These are phyloP conservation scores for Herpetotheres cachinnans DNA, from an alignment of 2,113 vertebrate species.

Conservation along the genomic window DNA sequence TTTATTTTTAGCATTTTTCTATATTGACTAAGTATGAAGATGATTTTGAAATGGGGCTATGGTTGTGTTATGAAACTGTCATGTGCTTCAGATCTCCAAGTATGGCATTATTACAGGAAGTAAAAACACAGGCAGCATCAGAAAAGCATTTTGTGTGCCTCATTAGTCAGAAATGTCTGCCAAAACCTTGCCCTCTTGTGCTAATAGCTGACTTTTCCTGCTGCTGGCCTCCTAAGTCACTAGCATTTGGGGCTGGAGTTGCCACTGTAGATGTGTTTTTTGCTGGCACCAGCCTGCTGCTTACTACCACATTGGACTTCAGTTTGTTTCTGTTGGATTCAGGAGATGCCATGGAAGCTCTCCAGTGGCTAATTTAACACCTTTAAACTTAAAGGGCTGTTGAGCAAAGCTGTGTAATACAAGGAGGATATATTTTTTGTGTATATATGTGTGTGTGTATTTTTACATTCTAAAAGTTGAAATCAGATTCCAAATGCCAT, in stretches of 20 bases:
- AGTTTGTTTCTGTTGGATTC: not conserved
- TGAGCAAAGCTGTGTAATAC: not conserved
- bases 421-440: not conserved
- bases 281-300: not conserved
- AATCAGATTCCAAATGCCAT: not conserved
- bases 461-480: not conserved
- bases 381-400: not conserved
- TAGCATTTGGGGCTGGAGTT: not conserved
- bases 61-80: not conserved
- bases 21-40: not conserved
- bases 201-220: not conserved
- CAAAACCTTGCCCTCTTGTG: not conserved
- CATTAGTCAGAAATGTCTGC: not conserved
- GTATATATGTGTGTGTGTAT: rapidly evolving
- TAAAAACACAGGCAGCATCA: not conserved
- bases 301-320: not conserved
- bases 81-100: not conserved
- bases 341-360: not conserved
- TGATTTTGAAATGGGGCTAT: not conserved
- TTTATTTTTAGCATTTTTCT: not conserved
- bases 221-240: not conserved
- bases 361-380: constrained; percentile 10
- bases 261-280: not conserved
- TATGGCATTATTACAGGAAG: not conserved
- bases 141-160: constrained; percentile 12